Base-by-base conservation (phyloP, 1,140 invertebrate genomes). In the Sarcophaga peregrina region DNA sequence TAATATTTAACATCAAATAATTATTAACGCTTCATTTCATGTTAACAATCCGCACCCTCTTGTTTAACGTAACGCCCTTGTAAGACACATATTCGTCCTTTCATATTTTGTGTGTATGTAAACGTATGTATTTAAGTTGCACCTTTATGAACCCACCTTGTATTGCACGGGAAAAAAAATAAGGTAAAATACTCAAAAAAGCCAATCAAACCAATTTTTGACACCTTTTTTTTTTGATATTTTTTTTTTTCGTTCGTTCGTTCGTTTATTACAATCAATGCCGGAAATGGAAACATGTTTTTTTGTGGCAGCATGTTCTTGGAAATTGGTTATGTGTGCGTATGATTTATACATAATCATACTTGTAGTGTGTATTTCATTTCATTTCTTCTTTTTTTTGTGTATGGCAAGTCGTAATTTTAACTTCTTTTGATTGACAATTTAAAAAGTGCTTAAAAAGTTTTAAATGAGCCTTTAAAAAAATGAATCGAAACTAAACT, bases 401-500 rank as follows among this genome's bases (percentile, higher is more conserved):
- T 52, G 13, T 13, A 5, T 52, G 50, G 17, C 1, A 20, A 20
- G n/a, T n/a, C n/a, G n/a, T n/a, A n/a, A n/a, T n/a, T n/a, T n/a
- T n/a, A n/a, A n/a, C n/a, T n/a, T n/a, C n/a, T n/a, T n/a, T n/a
- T 68, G 8, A 17, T 8, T 20, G 6, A 68, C 50, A 9, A 25
- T 68, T 25, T 68, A 20, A 68, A 8, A 25, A 8, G 17, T 25
- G n/a, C 62, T 68, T 68, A 68, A 68, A 58, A 68, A 68, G 62
- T 68, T 68, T 68, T 68, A 9, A 20, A 68, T 52, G 50, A 10
- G 13, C 50, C 8, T 10, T 5, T 3, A 10, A 37, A 4, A 37
- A 37, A 37, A 4, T 37, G n/a, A n/a, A 37, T 37, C 25, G 25
- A 37, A 46, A n/a, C n/a, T 6, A 46, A 76, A 87, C 90, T 91